Evolutionary conservation across 2,113 vertebrate genomes (phyloP), one percentile per base, ranked within the genome.

Genomic region (Ursus arctos): DNA sequence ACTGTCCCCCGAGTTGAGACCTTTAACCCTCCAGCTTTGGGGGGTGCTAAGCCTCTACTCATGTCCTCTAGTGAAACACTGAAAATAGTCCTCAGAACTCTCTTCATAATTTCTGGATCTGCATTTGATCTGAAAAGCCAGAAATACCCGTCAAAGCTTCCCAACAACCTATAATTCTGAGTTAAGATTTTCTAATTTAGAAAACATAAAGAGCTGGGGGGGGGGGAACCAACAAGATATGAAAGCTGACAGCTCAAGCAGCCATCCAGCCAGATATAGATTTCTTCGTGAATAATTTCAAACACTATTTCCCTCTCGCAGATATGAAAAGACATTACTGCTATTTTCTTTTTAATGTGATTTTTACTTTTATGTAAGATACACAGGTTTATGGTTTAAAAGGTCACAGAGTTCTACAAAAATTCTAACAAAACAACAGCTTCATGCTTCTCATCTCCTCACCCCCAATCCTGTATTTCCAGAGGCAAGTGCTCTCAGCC

Each of bases 81-180:
- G 59, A 82, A 88, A 79, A 81, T 22, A 72, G 77, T 79, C 82
- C 83, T 95, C n/a, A 63, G 59, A 74, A 67, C 40, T 77, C 49
- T 71, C 63, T 80, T 88, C 21, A 12, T 96, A 65, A 91, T 97
- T 94, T 97, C 94, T 79, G 59, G 74, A 49, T 86, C 82, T 97
- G 88, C 61, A 4, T 93, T 94, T 88, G 92, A 95, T 89, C 53
- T 94, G 80, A 87, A 89, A 79, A 92, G 65, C 81, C 33, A 88
- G 92, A 96, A 97, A 91, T 92, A 84, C 53, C 94, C 12, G 0
- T 53, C 91, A 94, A 90, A 72, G 21, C 84, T 94, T 91, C 76
- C 57, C 91, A 96, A 87, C 76, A 98, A 72, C 93, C 84, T 94
- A n/a, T 95, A 94, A 97, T 96, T 97, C 91, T 84, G 76, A 90